A percentile compares a stretch with the other conserved stretches of the same genome.
Conservation (phyloP, 2,888 invertebrate species). For the Idaea aversata region DNA sequence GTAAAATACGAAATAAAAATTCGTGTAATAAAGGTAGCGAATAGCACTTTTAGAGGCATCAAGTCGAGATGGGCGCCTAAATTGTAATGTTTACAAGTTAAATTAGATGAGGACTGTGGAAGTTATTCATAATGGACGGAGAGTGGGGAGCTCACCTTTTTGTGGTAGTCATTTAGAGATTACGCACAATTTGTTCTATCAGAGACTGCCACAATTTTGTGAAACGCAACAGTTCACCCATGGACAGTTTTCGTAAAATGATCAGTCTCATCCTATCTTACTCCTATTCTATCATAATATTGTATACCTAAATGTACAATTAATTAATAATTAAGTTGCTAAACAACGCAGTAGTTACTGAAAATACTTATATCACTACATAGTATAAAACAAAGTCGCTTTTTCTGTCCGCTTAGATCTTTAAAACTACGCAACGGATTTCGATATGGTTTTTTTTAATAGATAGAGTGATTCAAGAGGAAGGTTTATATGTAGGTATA, state of each 20-base stretch:
- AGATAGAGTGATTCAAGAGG: too few relatives aligned
- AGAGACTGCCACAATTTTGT: background rate
- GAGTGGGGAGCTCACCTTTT: slow-evolving; percentile 56
- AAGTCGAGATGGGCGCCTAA: slow-evolving; percentile 67
- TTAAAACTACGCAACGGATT: too few relatives aligned
- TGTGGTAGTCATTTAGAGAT: slow-evolving; percentile 51
- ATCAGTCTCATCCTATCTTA: background rate
- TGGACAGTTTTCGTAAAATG: background rate
- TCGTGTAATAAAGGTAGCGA: slow-evolving; percentile 58
- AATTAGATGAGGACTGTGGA: slow-evolving; percentile 67
- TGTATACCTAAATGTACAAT: too few relatives aligned
- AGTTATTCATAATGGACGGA: slow-evolving; percentile 63
- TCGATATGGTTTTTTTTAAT: too few relatives aligned
- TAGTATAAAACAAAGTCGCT: too few relatives aligned
- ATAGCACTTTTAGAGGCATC: slow-evolving; percentile 68
- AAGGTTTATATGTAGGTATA: too few relatives aligned
- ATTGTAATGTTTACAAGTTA: slow-evolving; percentile 77
- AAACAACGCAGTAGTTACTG: too few relatives aligned
- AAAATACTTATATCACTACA: too few relatives aligned
- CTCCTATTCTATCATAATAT: too few relatives aligned
- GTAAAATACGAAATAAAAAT: slow-evolving; percentile 60
- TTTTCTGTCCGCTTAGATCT: too few relatives aligned
- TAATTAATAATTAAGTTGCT: too few relatives aligned
- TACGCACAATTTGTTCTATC: slow-evolving; percentile 60
- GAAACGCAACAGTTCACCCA: background rate